Evolutionary conservation across 1,140 invertebrate genomes (phyloP), one percentile per base, ranked within the genome.

Genomic region (Chelonus insularis): DNA sequence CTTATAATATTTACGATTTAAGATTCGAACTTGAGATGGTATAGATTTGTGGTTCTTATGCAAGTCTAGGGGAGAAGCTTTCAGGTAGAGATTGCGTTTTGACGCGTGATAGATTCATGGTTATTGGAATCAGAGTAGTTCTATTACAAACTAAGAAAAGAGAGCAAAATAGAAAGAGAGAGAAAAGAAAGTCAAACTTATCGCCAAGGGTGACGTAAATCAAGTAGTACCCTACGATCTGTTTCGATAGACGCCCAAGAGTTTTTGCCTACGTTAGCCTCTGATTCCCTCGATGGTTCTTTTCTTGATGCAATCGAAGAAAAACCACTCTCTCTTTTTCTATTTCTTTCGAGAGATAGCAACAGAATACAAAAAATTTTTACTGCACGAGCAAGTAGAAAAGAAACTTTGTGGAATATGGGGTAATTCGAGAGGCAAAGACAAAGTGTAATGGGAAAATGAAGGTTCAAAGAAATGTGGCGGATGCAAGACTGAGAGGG

Each of bases 31-130:
- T 29, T 29, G 25, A 29, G 7, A 29, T 29, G 25, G 3, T 7
- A 29, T 29, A 29, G 25, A 29, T 29, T 29, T 29, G 25, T 29
- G 25, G 25, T 29, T 29, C 25, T 29, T 29, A 39, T 39, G 9
- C 4, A n/a, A 57, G 32, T 12, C 37, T 32, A 14, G 9, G 68
- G 70, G 63, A 52, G 34, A 51, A 41, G 68, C 66, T 74, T 76
- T 74, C 75, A 76, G 70, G 71, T 74, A 65, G 71, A 78, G 77
- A 80, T 81, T 80, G 77, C 71, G 67, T 78, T 80, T 79, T 80
- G 79, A 81, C 79, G 66, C 79, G 62, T 80, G 79, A 81, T 81
- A 76, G 77, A 80, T 81, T 81, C 78, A 81, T 81, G 78, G 79
- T 80, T 81, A 80, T 81, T 80, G 78, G 79, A 80, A 80, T 77